Conservation (phyloP, 2,113 vertebrate genomes). For the Dicrurus megarhynchus region DNA sequence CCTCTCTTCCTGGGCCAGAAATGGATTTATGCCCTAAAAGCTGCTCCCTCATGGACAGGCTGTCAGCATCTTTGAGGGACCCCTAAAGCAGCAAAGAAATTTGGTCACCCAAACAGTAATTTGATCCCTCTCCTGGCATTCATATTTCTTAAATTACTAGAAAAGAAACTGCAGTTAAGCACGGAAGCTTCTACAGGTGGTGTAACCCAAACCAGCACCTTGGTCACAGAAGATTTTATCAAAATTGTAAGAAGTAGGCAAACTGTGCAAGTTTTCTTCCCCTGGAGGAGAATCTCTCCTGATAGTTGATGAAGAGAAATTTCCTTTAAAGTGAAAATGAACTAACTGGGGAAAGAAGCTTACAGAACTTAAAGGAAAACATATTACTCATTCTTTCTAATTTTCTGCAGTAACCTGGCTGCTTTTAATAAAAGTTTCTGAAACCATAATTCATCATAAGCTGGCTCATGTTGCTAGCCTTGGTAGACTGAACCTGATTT, state of each 20-base stretch:
- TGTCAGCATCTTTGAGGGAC: neutral
- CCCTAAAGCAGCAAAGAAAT: neutral
- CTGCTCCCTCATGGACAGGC: neutral
- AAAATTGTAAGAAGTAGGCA: neutral
- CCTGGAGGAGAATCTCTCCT: neutral
- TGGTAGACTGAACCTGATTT: neutral
- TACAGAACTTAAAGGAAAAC: neutral
- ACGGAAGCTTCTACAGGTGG: neutral
- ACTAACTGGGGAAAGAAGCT: neutral
- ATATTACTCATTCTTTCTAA: constrained; percentile 11
- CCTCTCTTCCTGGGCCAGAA: neutral
- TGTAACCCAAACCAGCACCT: neutral
- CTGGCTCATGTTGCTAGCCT: neutral
- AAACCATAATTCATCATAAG: constrained; percentile 9
- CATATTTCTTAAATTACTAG: neutral
- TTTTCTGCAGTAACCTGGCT: constrained; percentile 6
- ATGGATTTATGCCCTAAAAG: neutral
- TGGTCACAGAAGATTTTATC: neutral
- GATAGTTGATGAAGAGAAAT: neutral
- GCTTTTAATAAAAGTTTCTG: constrained; percentile 16
- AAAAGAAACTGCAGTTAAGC: neutral
- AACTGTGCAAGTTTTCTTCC: neutral
- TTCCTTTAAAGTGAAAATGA: neutral
- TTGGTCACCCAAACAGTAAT: neutral
- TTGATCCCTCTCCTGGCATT: neutral